Evolutionary conservation across 2,113 vertebrate genomes (phyloP).

Genomic region (Rutilus rutilus): DNA sequence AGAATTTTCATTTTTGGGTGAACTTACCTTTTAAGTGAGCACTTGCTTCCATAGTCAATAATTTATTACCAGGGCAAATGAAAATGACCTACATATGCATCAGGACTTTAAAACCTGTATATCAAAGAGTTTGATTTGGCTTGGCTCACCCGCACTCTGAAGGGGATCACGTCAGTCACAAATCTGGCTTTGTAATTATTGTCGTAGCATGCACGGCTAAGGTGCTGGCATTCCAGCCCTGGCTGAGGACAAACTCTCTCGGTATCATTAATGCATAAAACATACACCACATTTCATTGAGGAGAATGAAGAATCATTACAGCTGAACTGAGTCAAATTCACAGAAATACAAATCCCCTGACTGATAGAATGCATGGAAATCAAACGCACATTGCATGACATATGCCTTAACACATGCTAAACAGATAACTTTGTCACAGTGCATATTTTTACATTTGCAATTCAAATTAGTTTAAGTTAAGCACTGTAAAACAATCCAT

Average conservation of each 20-base stretch:
- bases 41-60: slow-evolving; percentile 9
- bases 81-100: slow-evolving; percentile 35
- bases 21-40: background rate
- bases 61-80: slow-evolving; percentile 25
- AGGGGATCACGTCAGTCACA: slow-evolving; percentile 19
- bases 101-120: slow-evolving; percentile 38
- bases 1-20: too few relatives aligned
- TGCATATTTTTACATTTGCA: background rate
- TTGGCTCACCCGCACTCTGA: background rate
- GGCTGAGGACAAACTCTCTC: slow-evolving; percentile 11
- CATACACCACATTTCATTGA: slow-evolving; percentile 26
- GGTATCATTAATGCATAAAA: slow-evolving; percentile 44
- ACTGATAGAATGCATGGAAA: background rate
- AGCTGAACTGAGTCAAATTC: background rate
- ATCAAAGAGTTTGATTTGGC: slow-evolving; percentile 33
- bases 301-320: slow-evolving; percentile 1
- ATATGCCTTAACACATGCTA: background rate
- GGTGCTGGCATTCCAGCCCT: slow-evolving; percentile 25
- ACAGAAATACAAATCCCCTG: slow-evolving; percentile 7
- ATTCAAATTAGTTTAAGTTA: background rate
- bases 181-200: slow-evolving; percentile 45
- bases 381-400: background rate
- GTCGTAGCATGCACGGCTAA: slow-evolving; percentile 37
- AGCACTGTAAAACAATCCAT: background rate
- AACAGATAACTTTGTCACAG: slow-evolving; percentile 1